Evolutionary conservation across 92 coral and sea anemone genomes (phyloP).

Genomic region (Phenganax marumi): DNA sequence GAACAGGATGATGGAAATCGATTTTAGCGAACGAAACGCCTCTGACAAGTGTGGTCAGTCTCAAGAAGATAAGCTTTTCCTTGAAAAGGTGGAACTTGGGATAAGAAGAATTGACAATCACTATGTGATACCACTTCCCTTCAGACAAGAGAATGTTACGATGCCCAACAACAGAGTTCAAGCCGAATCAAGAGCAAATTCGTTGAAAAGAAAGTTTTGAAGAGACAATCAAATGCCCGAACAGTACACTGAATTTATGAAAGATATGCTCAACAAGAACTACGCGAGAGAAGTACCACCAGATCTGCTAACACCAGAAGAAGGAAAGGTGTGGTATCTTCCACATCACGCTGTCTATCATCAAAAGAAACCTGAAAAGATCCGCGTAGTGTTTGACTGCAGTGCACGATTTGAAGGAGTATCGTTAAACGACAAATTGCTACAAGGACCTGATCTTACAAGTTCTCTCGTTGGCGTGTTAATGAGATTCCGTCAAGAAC

Average conservation of each 20-base stretch:
- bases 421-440: constrained; percentile 33
- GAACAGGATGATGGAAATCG: constrained; percentile 50
- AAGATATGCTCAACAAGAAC: constrained; percentile 4
- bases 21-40: constrained; percentile 49
- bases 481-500: constrained; percentile 30
- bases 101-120: constrained; percentile 12
- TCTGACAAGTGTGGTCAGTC: neutral
- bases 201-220: constrained; percentile 10
- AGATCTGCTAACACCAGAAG: constrained; percentile 2
- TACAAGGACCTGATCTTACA: constrained; percentile 43
- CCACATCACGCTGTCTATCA: constrained; percentile 37
- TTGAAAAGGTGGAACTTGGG: constrained; percentile 35
- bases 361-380: constrained; percentile 27
- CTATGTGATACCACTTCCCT: constrained; percentile 54
- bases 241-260: constrained; percentile 21
- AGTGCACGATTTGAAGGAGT: constrained; percentile 33
- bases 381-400: constrained; percentile 35
- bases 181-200: constrained; percentile 41
- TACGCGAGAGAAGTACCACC: constrained; percentile 20
- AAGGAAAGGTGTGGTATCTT: constrained; percentile 40
- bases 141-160: constrained; percentile 25
- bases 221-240: neutral
- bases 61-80: constrained; percentile 29
- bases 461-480: constrained; percentile 23
- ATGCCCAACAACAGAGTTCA: constrained; percentile 55